Base-by-base conservation (phyloP, 2,888 invertebrate genomes). In the Eilema sororculum region DNA sequence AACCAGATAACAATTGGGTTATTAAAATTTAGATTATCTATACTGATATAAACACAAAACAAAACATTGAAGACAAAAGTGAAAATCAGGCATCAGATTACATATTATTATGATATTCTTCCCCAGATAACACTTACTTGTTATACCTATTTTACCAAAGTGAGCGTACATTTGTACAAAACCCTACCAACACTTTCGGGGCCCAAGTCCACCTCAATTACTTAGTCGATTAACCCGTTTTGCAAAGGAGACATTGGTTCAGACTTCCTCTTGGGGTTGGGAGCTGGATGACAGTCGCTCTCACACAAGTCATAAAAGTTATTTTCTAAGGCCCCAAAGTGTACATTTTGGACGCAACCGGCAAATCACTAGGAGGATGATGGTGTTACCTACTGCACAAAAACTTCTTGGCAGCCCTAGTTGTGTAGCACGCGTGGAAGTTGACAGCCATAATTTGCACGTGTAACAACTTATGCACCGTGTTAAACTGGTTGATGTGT, bases 401-500 rank as follows among this genome's bases (percentile, higher is more conserved):
- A 59, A 10, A 25, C 2, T 30, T 24, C 16, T 60, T 28, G 25
- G 24, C 30, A 33, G 37, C 22, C 22, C 33, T 33, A 28, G 37
- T 37, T 41, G 37, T 33, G 24, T 62, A 24, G 41, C 16, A 22
- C 33, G 33, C 37, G 22, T 62, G 20, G 24, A 62, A 62, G 33
- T 33, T 20, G 58, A 25, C 66, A 37, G 41, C 22, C 33, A 66
- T 28, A 25, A 30, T n/a, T 22, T 30, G 22, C 22, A 56, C 30
- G 20, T 56, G 46, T 62, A 56, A 46, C n/a, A 62, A 56, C 24
- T 62, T 68, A 33, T 61, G 37, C 37, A 66, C 66, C n/a, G 62
- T 33, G 12, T 30, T 33, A 62, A 41, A 33, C 62, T 37, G 62
- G 62, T 62, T 62, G 62, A n/a, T 64, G 63, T 64, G 25, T 20